phyloP scores from a whole-genome alignment of 2,797 vertebrate genomes.

The Hephaestus fuliginosus region DNA sequence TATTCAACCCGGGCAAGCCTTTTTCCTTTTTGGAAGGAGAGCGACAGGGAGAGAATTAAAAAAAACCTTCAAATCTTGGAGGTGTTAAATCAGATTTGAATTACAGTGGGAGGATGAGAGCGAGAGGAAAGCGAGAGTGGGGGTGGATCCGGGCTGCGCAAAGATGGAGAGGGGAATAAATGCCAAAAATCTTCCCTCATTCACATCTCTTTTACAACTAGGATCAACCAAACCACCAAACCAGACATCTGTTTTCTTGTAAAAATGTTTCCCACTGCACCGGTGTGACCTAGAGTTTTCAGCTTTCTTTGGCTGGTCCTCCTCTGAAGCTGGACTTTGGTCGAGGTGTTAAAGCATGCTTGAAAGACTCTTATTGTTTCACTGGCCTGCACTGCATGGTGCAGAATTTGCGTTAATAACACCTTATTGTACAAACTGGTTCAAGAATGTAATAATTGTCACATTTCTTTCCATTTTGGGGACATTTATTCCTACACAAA shows the following conservation, averaged over 20 bases:
- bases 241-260: not conserved
- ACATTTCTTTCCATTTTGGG: not conserved
- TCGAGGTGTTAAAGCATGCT: conserved; percentile 49
- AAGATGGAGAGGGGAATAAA: conserved; percentile 16
- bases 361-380: conserved; percentile 76
- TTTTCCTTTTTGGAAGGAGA: not conserved
- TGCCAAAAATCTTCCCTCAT: conserved; percentile 29
- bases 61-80: conserved; percentile 59
- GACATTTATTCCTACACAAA: not conserved
- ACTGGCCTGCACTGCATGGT: conserved; percentile 20
- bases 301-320: conserved; percentile 33
- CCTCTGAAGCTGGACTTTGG: conserved; percentile 67
- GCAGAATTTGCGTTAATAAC: conserved; percentile 35
- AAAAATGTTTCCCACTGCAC: not conserved
- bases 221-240: not conserved
- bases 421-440: conserved; percentile 37
- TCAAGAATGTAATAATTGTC: conserved; percentile 4
- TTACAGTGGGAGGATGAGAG: conserved; percentile 61
- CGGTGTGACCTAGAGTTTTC: conserved; percentile 6
- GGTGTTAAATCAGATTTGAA: conserved; percentile 71
- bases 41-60: conserved; percentile 47
- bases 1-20: conserved; percentile 45
- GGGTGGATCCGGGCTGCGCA: conserved; percentile 48
- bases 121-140: conserved; percentile 36
- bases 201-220: conserved; percentile 22